These are phyloP conservation scores for Cydia fagiglandana DNA, from an alignment of 1,140 invertebrate genomes.

Conservation along the genomic window DNA sequence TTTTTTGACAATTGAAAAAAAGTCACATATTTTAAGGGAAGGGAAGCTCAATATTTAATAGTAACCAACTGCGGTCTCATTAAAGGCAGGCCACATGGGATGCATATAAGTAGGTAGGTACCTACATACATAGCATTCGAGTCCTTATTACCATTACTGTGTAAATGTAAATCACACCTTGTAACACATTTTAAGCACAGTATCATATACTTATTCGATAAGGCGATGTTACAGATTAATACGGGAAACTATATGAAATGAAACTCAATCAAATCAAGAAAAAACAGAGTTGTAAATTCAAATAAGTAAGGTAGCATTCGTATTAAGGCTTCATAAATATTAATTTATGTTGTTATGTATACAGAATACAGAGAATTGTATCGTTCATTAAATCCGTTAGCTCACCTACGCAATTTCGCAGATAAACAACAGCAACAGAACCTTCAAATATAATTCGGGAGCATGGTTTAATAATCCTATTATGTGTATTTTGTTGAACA, in stretches of 20 bases:
- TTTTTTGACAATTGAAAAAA: no score
- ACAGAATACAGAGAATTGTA: not conserved
- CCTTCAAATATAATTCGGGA: not conserved
- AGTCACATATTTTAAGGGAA: no score
- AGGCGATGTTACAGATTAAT: no score
- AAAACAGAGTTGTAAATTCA: conserved; percentile 1
- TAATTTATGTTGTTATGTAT: not conserved
- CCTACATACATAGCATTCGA: no score
- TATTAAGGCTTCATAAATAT: conserved; percentile 8
- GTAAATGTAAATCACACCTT: no score
- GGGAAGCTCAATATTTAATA: no score
- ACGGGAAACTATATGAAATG: not conserved
- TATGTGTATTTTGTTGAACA: not conserved
- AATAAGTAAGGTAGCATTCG: conserved; percentile 4
- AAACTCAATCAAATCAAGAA: not conserved
- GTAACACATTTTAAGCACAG: no score
- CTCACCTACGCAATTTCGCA: conserved; percentile 2
- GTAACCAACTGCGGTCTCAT: no score
- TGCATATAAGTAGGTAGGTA: no score
- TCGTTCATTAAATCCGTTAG: not conserved
- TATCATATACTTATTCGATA: no score
- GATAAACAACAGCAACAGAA: not conserved
- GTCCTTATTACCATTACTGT: no score
- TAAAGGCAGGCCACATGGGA: no score
- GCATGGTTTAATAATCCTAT: not conserved